Conservation (phyloP, 1,140 invertebrate genomes). For the Drosophila elegans region DNA sequence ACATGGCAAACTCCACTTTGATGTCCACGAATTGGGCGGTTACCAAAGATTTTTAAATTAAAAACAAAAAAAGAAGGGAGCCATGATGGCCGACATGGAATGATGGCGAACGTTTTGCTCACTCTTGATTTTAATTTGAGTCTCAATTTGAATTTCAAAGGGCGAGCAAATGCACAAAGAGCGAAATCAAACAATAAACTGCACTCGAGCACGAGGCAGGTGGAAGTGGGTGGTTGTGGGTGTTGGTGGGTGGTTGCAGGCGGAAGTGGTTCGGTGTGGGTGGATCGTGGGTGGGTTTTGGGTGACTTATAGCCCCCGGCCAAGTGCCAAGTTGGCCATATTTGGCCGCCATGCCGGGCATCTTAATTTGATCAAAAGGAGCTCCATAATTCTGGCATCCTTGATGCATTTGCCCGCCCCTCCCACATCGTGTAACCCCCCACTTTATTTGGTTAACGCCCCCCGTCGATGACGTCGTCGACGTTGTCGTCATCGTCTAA, state of each 20-base stretch:
- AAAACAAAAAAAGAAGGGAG: slow-evolving; percentile 5
- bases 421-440: neutral
- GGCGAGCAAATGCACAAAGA: slow-evolving; percentile 71
- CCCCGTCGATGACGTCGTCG: slow-evolving; percentile 33
- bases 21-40: slow-evolving; percentile 71
- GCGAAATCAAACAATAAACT: slow-evolving; percentile 80
- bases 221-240: slow-evolving; percentile 8
- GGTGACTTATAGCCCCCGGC: neutral
- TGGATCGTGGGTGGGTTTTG: slow-evolving; percentile 1
- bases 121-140: slow-evolving; percentile 71
- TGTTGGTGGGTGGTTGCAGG: neutral
- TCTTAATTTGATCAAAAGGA: slow-evolving; percentile 75
- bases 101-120: slow-evolving; percentile 56
- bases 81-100: slow-evolving; percentile 40
- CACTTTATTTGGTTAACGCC: slow-evolving; percentile 34
- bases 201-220: slow-evolving; percentile 67
- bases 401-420: slow-evolving; percentile 21
- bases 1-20: slow-evolving; percentile 64
- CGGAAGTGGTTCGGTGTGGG: neutral
- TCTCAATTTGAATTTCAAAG: slow-evolving; percentile 76
- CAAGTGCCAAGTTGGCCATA: slow-evolving; percentile 74
- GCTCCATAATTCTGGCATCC: slow-evolving; percentile 12
- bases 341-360: slow-evolving; percentile 78
- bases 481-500: slow-evolving; percentile 24
- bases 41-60: slow-evolving; percentile 25